Evolutionary conservation across 2,888 invertebrate genomes (phyloP).

Genomic region (Ophion costatus): DNA sequence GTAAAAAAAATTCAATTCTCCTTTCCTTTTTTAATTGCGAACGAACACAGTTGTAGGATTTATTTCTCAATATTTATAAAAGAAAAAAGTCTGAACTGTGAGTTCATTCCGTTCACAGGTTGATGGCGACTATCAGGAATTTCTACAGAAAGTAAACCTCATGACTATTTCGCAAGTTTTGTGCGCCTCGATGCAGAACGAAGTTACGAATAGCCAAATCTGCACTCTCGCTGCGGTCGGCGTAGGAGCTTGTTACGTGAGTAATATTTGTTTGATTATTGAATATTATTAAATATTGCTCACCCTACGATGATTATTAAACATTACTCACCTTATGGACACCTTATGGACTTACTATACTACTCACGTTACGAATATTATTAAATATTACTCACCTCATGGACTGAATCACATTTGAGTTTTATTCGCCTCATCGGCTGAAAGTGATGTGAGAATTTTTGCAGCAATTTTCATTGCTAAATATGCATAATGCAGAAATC

Average conservation of each 20-base stretch:
- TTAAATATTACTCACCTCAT: background rate
- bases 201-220: background rate
- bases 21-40: background rate
- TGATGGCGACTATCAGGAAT: background rate
- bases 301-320: background rate
- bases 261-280: background rate
- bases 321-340: background rate
- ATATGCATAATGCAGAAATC: too few species aligned
- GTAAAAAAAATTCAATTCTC: background rate
- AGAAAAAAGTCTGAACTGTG: background rate
- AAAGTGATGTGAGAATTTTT: too few species aligned
- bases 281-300: background rate
- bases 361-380: too few species aligned
- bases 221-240: background rate
- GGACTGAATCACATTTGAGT: too few species aligned
- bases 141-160: background rate
- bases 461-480: too few species aligned
- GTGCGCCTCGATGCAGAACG: background rate
- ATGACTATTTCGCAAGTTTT: background rate
- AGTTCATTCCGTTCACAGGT: background rate
- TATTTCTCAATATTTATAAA: background rate
- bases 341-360: too few species aligned
- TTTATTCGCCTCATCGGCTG: too few species aligned
- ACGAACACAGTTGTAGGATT: background rate
- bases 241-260: slow-evolving; percentile 18